Evolutionary conservation across 2,888 invertebrate genomes (phyloP).

Genomic region (Drosophila koepferae): DNA sequence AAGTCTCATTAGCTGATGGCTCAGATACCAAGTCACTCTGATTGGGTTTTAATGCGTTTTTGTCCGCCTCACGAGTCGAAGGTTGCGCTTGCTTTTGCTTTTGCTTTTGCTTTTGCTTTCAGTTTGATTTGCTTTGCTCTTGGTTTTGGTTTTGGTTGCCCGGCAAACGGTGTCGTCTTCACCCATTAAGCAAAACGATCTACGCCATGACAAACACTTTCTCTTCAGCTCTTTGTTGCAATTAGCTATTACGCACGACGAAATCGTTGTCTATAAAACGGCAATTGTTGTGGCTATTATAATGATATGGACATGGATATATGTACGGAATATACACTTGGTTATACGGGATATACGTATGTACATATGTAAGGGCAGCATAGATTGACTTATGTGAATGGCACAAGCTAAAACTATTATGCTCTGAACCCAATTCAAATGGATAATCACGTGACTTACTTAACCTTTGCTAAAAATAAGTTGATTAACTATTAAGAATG

Average conservation of each 20-base stretch:
- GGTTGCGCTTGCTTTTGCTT: conserved; percentile 30
- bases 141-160: neutral
- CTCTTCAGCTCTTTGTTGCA: conserved; percentile 57
- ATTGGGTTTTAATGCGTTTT: conserved; percentile 76
- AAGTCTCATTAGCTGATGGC: conserved; percentile 77
- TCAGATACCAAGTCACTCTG: conserved; percentile 56
- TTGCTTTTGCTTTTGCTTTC: conserved; percentile 5
- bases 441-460: too few species aligned
- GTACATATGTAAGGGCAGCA: too few species aligned
- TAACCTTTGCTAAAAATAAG: too few species aligned
- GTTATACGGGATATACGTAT: neutral
- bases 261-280: conserved; percentile 16
- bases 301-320: neutral
- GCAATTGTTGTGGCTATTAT: conserved; percentile 18
- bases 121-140: neutral
- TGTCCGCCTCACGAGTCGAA: conserved; percentile 38
- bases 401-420: too few species aligned
- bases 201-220: conserved; percentile 69
- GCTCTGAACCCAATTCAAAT: too few species aligned
- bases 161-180: conserved; percentile 53
- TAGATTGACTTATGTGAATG: neutral
- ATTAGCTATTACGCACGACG: conserved; percentile 49
- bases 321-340: neutral
- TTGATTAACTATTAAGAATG: too few species aligned
- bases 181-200: conserved; percentile 70